Conservation (phyloP, 2,113 vertebrate genomes). For the Oceanites oceanicus region DNA sequence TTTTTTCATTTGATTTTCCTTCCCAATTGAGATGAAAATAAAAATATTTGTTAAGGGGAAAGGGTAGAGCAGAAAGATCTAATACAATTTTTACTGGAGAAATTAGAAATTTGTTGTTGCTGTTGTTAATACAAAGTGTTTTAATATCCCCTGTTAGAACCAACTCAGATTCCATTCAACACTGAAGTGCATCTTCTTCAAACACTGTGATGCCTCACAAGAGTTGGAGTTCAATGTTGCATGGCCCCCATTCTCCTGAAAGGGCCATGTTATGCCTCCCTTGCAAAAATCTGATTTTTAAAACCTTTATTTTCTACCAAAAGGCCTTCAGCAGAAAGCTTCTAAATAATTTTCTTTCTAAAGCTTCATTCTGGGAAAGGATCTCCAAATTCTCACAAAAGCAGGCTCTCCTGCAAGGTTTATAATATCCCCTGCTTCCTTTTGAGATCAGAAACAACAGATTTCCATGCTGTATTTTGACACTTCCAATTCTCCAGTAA, state of each 20-base stretch:
- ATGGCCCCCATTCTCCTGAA: fast-evolving
- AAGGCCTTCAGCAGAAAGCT: not conserved
- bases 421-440: not conserved
- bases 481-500: not conserved
- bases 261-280: not conserved
- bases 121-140: not conserved
- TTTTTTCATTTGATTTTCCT: not conserved
- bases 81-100: not conserved
- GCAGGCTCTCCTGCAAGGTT: not conserved
- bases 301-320: not conserved
- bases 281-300: not conserved
- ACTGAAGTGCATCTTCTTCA: not conserved
- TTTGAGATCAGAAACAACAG: not conserved
- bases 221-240: not conserved
- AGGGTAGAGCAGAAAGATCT: not conserved
- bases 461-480: not conserved
- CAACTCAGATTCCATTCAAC: not conserved
- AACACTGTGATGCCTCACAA: not conserved
- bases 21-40: not conserved
- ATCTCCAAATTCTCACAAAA: not conserved
- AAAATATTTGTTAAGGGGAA: not conserved
- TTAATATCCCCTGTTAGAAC: not conserved
- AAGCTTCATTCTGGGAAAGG: not conserved
- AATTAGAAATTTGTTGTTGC: not conserved
- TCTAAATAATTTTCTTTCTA: not conserved